Base-by-base conservation (phyloP, 1,140 invertebrate genomes). In the Pectinophora gossypiella region DNA sequence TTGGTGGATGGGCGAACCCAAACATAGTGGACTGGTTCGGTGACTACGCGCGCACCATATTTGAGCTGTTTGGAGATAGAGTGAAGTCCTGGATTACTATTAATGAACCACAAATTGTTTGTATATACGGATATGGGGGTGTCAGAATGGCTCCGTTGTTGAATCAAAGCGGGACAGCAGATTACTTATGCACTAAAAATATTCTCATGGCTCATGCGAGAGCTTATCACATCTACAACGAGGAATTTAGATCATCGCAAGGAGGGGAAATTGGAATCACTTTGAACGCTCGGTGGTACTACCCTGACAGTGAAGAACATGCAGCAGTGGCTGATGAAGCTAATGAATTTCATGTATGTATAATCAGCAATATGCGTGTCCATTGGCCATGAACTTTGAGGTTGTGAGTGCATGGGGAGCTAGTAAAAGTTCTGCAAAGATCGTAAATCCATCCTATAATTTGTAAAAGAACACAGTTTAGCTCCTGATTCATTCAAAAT, bases 61-160 rank as follows among this genome's bases (percentile, higher is more conserved):
- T 91, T 50, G 72, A 86, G 40, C 71, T 79, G 56, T 90, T 90
- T 53, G 91, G 91, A 0, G 88, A 90, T 73, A 77, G 89, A 40
- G 89, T 91, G 0, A 90, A 89, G 54, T 48, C 79, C 42, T 93
- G 92, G 90, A 89, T 89, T 1, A 93, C 92, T 0, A 85, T 93
- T 35, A 93, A 93, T 65, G 91, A 93, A 70, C 91, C 91, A 1
- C 81, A 85, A 61, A 82, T 89, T 32, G 68, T 89, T 7, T 90
- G 90, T 45, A 67, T 83, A 35, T 61, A 70, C 18, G 89, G 89
- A 6, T 92, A 92, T 67, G 84, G 87, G 10, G 65, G 65, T 10
- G 76, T n/a, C 9, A 32, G 2, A 12, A 9, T 32, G 27, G 27
- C 27, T 32, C 27, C 27, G 9, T 32, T 32, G 27, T 32, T 12